phyloP scores from a whole-genome alignment of 2,113 vertebrate species.

The Pygoscelis antarcticus region DNA sequence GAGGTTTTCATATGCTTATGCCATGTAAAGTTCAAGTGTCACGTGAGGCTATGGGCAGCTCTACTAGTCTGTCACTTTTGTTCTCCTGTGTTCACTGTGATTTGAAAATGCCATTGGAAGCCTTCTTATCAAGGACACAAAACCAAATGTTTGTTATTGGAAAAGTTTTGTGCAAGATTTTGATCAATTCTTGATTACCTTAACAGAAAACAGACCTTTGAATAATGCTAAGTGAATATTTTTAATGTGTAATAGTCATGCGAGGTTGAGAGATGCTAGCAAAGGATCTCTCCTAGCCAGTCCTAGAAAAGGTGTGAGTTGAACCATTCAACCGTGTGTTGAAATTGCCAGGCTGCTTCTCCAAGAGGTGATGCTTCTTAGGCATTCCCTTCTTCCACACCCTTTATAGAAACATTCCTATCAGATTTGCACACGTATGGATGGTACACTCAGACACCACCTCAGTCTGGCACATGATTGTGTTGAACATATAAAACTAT shows the following conservation, averaged over 20 bases:
- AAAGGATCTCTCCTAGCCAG: background rate
- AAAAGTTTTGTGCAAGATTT: background rate
- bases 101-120: background rate
- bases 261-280: background rate
- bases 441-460: background rate
- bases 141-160: background rate
- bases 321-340: background rate
- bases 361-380: background rate
- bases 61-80: background rate
- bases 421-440: background rate
- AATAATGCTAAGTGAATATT: background rate
- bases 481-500: background rate
- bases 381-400: background rate
- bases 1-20: background rate
- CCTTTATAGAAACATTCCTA: background rate
- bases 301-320: background rate
- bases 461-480: background rate
- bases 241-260: background rate
- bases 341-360: background rate
- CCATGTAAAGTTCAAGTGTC: background rate
- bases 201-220: background rate
- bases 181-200: background rate
- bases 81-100: fast-evolving
- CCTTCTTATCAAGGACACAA: background rate
- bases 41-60: background rate